These are phyloP conservation scores for Epinotia ramella DNA, from an alignment of 2,888 invertebrate genomes.

Conservation along the genomic window DNA sequence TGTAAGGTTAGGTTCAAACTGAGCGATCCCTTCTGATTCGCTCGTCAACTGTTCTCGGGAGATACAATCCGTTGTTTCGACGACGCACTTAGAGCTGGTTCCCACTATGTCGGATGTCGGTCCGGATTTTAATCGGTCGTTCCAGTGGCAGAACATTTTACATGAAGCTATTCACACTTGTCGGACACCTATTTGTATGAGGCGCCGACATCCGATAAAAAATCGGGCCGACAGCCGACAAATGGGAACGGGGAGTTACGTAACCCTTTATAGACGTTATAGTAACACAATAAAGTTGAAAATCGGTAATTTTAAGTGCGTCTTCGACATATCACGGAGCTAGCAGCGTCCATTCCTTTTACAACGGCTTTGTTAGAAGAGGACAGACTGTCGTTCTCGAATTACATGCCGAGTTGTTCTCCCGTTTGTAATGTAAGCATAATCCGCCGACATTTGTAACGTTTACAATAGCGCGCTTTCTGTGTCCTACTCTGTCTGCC, in stretches of 20 bases:
- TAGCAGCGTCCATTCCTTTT: neutral
- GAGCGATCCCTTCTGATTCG: constrained; percentile 38
- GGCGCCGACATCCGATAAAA: too few species aligned
- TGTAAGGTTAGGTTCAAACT: constrained; percentile 37
- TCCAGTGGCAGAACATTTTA: too few species aligned
- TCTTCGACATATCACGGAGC: neutral
- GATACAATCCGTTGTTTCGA: neutral
- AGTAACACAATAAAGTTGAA: neutral
- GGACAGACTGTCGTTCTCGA: neutral
- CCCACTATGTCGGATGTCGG: too few species aligned
- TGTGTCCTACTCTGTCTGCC: constrained; percentile 46
- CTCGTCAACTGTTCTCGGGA: constrained; percentile 11
- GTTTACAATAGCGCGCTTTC: constrained; percentile 40
- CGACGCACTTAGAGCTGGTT: neutral
- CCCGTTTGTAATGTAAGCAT: constrained; percentile 13
- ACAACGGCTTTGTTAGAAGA: constrained; percentile 1
- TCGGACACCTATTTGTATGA: too few species aligned
- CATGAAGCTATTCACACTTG: too few species aligned
- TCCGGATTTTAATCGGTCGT: too few species aligned
- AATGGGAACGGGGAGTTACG: neutral
- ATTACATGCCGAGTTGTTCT: neutral
- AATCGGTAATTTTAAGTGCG: neutral
- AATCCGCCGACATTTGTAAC: constrained; percentile 35
- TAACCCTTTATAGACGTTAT: neutral
- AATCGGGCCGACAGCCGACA: too few species aligned